These are phyloP conservation scores for Ochropleura leucogaster DNA, from an alignment of 2,888 invertebrate species.

Conservation along the genomic window DNA sequence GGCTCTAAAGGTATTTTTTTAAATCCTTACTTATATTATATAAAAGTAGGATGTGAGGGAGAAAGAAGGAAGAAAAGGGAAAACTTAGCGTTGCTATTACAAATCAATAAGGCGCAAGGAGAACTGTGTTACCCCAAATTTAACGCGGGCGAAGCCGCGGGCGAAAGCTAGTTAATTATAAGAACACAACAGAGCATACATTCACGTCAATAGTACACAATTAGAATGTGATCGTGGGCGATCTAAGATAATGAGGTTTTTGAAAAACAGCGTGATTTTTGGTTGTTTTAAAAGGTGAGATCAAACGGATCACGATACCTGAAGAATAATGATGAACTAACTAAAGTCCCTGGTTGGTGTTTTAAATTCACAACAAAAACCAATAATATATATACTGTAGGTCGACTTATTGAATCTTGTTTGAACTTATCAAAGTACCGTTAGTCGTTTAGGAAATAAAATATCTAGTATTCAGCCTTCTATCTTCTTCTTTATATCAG, in stretches of 20 bases:
- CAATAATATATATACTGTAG: neutral
- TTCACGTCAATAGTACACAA: neutral
- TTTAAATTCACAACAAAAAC: neutral
- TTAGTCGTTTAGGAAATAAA: conserved; percentile 31
- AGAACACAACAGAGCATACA: neutral
- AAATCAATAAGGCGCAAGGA: no score
- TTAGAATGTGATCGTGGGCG: neutral
- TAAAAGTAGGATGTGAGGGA: no score
- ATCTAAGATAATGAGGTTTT: neutral
- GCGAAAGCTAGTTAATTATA: neutral
- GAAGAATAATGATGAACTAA: neutral
- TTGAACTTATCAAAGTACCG: neutral
- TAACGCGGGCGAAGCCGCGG: no score
- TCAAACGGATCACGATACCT: neutral
- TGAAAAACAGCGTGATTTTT: neutral
- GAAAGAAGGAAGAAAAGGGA: no score
- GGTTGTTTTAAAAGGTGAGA: no score
- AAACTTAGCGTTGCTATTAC: no score
- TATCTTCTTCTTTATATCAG: no score
- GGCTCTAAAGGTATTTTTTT: neutral
- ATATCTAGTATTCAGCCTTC: conserved; percentile 9
- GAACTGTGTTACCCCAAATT: no score
- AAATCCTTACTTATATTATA: no score
- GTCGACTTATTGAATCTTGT: neutral
- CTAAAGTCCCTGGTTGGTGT: neutral